Evolutionary conservation across 2,888 invertebrate species (phyloP).

Genomic region (Melinaea menophilus): DNA sequence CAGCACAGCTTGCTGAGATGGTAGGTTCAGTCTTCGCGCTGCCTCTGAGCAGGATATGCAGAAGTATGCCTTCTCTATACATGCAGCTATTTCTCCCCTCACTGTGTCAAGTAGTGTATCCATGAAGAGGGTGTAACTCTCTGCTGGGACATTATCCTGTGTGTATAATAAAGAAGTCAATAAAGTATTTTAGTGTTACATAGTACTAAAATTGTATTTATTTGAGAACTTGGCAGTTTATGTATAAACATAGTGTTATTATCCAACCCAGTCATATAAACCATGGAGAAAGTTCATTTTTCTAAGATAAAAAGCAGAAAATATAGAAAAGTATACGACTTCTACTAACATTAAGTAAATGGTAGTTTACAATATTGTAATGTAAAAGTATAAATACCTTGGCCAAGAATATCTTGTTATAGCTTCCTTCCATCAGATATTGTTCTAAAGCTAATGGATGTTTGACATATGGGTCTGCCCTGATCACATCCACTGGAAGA

Average conservation of each 20-base stretch:
- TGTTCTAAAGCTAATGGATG: slow-evolving; percentile 98
- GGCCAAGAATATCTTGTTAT: slow-evolving; percentile 97
- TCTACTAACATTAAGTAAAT: too few species aligned
- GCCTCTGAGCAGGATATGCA: slow-evolving; percentile 92
- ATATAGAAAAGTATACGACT: too few species aligned
- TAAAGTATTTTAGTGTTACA: too few species aligned
- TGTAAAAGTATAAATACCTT: slow-evolving; percentile 72
- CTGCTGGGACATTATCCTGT: slow-evolving; percentile 96
- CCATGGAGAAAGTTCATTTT: too few species aligned
- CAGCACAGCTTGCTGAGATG: slow-evolving; percentile 85
- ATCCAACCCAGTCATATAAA: too few species aligned
- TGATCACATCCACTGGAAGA: slow-evolving; percentile 92
- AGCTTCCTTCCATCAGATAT: slow-evolving; percentile 99
- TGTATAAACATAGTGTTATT: too few species aligned
- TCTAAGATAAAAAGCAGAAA: too few species aligned
- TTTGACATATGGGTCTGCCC: slow-evolving; percentile 94
- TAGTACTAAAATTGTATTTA: too few species aligned
- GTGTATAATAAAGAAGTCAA: slow-evolving; percentile 2
- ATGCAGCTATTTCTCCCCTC: slow-evolving; percentile 96
- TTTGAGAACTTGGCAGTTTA: too few species aligned
- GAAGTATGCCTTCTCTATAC: slow-evolving; percentile 97
- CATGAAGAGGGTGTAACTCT: slow-evolving; percentile 97
- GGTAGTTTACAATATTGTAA: too few species aligned
- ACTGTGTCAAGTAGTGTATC: slow-evolving; percentile 97
- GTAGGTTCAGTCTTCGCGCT: slow-evolving; percentile 91